Evolutionary conservation across 2,888 invertebrate genomes (phyloP), one percentile per base, ranked within the genome.

Genomic region (Leptinotarsa peninsularis): DNA sequence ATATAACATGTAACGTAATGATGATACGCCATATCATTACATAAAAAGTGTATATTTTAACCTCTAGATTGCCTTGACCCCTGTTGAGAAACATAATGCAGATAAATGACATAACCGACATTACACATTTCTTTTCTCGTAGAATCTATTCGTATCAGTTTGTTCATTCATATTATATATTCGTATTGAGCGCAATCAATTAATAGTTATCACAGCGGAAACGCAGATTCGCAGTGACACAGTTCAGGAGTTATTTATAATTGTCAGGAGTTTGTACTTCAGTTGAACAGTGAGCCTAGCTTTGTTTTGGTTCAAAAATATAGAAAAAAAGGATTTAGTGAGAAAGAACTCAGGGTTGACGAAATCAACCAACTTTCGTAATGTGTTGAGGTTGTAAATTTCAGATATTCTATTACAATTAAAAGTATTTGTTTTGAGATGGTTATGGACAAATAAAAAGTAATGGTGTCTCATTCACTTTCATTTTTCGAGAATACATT

Each of bases 71-170:
- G 74, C 74, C 74, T 74, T 74, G 74, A 70, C 70, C 70, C 68
- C 56, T 23, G 43, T 21, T 70, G 50, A 27, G 66, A 49, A 70
- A 70, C 23, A 60, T 69, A 27, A 58, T 66, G 70, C 72, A 69
- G 76, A 76, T 76, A 76, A 76, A 66, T 76, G 76, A 76, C 76
- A 76, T 76, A 76, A 76, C 72, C 67, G 63, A 76, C 63, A 72
- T 73, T 66, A 49, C 21, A 18, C 33, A 58, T 49, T 70, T 69
- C 43, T 67, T 54, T n/a, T 54, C 7, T 52, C 52, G 52, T 15
- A 15, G 21, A 23, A 58, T 21, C 14, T 23, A 58, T 58, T 23
- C 58, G 10, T 58, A 58, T 58, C 54, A 54, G 7, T 18, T 2
- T 2, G 54, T 54, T 54, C 54, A 54, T 54, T 54, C 60, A 60